A percentile compares a stretch with the other conserved stretches of the same genome.
Conservation (phyloP, 2,888 invertebrate genomes). For the Andrena camellia region DNA sequence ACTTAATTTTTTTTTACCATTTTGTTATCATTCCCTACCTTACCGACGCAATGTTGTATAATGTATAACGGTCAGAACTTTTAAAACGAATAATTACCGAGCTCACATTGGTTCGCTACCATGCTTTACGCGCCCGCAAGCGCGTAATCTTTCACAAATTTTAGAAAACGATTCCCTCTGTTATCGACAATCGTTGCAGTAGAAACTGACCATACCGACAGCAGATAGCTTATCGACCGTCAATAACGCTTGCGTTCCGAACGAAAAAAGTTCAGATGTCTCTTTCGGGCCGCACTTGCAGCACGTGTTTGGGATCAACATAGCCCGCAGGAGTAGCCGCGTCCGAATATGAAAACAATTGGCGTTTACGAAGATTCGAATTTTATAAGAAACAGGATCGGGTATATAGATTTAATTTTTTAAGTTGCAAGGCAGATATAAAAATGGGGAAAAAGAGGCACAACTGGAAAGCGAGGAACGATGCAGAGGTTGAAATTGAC, state of each 20-base stretch:
- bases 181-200: background rate
- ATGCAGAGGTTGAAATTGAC: slow-evolving; percentile 90
- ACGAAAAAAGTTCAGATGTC: slow-evolving; percentile 4
- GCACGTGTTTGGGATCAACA: slow-evolving; percentile 25
- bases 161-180: background rate
- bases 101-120: too few relatives aligned
- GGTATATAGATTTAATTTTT: background rate
- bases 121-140: too few relatives aligned
- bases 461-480: slow-evolving; percentile 92
- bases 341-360: slow-evolving; percentile 12
- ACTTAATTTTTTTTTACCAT: too few relatives aligned
- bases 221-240: background rate
- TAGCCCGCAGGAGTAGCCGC: background rate
- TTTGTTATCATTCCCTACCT: too few relatives aligned
- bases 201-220: background rate
- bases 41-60: too few relatives aligned
- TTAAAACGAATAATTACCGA: too few relatives aligned
- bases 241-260: background rate
- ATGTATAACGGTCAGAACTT: too few relatives aligned
- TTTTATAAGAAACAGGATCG: background rate
- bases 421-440: background rate
- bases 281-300: too few relatives aligned
- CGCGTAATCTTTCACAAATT: too few relatives aligned
- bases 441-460: slow-evolving; percentile 89
- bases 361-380: background rate